Evolutionary conservation across 2,113 vertebrate species (phyloP), one percentile per base, ranked within the genome.

Genomic region (Microtus pennsylvanicus): DNA sequence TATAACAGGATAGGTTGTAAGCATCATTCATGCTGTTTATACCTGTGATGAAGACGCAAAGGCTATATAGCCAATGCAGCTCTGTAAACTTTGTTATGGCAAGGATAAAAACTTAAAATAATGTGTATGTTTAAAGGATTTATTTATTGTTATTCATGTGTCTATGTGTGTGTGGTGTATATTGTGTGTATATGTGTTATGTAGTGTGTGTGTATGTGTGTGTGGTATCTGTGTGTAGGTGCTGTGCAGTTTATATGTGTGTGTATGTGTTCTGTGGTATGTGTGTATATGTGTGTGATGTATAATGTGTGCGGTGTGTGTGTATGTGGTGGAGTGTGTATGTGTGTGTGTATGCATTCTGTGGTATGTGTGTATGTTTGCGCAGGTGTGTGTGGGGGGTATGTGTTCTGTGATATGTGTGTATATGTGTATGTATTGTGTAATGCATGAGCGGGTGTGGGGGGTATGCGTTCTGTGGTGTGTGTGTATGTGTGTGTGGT

Each of bases 41-140:
- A 90, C 16, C 70, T 78, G 63, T 35, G 91, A 85, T 70, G 75
- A 81, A 33, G 33, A 93, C 87, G 24, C 45, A 78, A 91, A 94
- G 35, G 0, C 9, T 42, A n/a, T 26, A 65, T 1, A n/a, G 86
- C 72, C 74, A 42, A 42, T 61, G 50, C 3, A 69, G 33, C 28
- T 52, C 28, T 81, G 9, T 77, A 61, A 45, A 69, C 94, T n/a
- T 76, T 28, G 69, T 70, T 42, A 93, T 75, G 8, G n/a, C 16
- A 93, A 76, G 61, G 30, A 10, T 30, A 85, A 87, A 93, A 94
- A n/a, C 1, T 35, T 30, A 50, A 91, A 83, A 63, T 72, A 63
- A 9, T 45, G 69, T 78, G 8, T 77, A 8, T 35, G 92, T 58
- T 85, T 85, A 65, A 24, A 83, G 42, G 4, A 65, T 19, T 85